Conservation (phyloP, 23 tunicate species). For the Botrylloides violaceus region DNA sequence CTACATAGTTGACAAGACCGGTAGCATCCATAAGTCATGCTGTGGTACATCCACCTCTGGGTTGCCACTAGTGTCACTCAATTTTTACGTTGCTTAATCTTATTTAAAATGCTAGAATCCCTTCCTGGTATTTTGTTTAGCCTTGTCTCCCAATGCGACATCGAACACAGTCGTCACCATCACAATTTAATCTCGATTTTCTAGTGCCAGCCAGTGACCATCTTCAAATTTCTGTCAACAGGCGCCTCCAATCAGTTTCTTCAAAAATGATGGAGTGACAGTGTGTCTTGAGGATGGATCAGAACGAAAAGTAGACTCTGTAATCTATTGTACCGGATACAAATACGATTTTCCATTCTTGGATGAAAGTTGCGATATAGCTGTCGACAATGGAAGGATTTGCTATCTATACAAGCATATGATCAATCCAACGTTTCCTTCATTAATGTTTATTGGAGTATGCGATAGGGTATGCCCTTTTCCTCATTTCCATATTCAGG, state of each 20-base stretch:
- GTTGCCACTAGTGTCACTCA: no score
- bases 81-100: no score
- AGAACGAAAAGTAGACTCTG: conserved; percentile 23
- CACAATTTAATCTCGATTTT: no score
- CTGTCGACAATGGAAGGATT: conserved; percentile 21
- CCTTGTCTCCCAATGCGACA: no score
- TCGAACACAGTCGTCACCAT: no score
- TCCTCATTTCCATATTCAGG: conserved; percentile 90
- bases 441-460: conserved; percentile 59
- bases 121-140: no score
- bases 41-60: no score
- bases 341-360: conserved; percentile 65
- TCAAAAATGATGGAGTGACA: conserved; percentile 28
- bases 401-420: conserved; percentile 59
- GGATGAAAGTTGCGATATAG: conserved; percentile 28
- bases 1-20: no score
- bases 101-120: no score
- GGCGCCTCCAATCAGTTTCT: conserved; percentile 1
- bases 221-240: no score
- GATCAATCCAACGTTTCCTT: conserved; percentile 48
- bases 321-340: conserved; percentile 81
- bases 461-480: conserved; percentile 59
- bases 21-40: no score
- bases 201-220: no score
- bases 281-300: conserved; percentile 53